Evolutionary conservation across 2,888 invertebrate species (phyloP).

Genomic region (Leptura quadrifasciata): DNA sequence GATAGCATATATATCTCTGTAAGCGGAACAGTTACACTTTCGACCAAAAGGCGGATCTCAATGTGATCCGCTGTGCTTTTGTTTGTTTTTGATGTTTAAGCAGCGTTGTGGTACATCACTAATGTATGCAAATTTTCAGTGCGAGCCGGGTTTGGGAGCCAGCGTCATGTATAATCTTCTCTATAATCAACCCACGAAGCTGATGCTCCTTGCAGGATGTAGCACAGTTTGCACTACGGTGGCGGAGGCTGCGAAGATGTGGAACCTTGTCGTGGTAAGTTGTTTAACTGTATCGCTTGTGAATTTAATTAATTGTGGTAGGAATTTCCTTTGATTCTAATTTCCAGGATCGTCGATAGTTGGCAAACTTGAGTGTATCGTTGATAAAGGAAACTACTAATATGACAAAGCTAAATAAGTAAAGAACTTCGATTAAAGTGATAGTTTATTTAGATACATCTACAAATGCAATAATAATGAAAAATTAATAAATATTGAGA

Average conservation of each 20-base stretch:
- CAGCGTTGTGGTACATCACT: constrained; percentile 52
- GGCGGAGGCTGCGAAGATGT: constrained; percentile 99
- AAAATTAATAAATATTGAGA: too few species aligned
- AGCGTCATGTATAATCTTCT: constrained; percentile 99
- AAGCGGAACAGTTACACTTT: constrained; percentile 11
- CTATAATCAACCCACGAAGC: constrained; percentile 95
- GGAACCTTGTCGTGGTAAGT: constrained; percentile 99
- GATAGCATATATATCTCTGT: neutral
- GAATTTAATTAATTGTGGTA: constrained; percentile 39
- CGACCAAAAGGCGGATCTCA: neutral
- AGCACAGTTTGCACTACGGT: constrained; percentile 99
- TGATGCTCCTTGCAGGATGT: constrained; percentile 96
- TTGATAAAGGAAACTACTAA: too few species aligned
- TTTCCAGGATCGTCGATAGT: neutral
- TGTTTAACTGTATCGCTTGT: constrained; percentile 29
- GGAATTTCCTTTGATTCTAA: constrained; percentile 9
- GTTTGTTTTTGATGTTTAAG: constrained; percentile 43
- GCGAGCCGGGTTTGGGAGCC: constrained; percentile 98
- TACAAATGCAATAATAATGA: too few species aligned
- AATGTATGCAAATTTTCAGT: constrained; percentile 79
- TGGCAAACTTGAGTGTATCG: neutral
- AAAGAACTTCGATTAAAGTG: too few species aligned
- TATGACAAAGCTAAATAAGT: too few species aligned
- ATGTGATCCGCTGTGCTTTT: neutral
- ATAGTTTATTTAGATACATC: too few species aligned